A percentile compares a stretch with the other conserved stretches of the same genome.
Evolutionary conservation across 2,888 invertebrate species (phyloP).

Genomic region (Macaria liturata): DNA sequence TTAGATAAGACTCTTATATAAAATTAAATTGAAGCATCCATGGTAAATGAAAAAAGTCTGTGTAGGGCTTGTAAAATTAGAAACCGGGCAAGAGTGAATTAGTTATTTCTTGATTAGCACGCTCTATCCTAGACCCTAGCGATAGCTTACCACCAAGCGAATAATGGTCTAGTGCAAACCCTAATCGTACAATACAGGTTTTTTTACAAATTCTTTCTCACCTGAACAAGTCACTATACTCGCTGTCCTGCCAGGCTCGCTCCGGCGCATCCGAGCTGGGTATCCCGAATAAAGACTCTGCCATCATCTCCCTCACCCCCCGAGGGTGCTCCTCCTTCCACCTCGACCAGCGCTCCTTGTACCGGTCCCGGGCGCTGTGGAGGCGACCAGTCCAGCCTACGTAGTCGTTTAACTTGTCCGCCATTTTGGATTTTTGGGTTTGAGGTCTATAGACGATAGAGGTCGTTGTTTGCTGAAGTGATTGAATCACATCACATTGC

Average conservation of each 20-base stretch:
- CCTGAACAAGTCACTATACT: slow-evolving; percentile 71
- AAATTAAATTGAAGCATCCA: no score
- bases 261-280: slow-evolving; percentile 69
- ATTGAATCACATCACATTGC: no score
- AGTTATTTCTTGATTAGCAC: no score
- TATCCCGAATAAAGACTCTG: slow-evolving; percentile 70
- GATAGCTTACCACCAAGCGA: no score
- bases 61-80: no score
- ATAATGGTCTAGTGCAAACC: no score
- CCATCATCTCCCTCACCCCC: slow-evolving; percentile 77
- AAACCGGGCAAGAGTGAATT: no score
- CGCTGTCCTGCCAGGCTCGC: slow-evolving; percentile 64
- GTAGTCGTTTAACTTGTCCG: slow-evolving; percentile 91
- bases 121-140: no score
- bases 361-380: slow-evolving; percentile 86
- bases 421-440: slow-evolving; percentile 70
- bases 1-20: no score
- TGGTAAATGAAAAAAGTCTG: no score
- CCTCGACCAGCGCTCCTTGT: slow-evolving; percentile 84
- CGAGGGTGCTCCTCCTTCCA: slow-evolving; percentile 85
- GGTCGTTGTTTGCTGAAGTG: no score
- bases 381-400: slow-evolving; percentile 89
- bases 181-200: no score
- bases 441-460: not conserved
- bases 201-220: slow-evolving; percentile 30